These are phyloP conservation scores for Myiozetetes cayanensis DNA, from an alignment of 2,113 vertebrate species.

Conservation along the genomic window DNA sequence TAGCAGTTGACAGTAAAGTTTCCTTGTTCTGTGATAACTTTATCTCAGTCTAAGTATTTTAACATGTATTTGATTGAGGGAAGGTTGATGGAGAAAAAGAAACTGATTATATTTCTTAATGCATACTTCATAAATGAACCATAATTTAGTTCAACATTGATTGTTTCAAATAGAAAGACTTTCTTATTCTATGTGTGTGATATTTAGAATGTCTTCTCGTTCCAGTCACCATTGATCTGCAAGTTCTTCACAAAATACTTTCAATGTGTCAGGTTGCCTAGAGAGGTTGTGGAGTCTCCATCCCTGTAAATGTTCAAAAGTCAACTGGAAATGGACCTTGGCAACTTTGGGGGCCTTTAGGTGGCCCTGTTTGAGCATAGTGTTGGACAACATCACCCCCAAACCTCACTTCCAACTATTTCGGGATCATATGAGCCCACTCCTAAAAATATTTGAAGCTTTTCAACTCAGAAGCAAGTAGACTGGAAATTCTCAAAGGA, in stretches of 20 bases:
- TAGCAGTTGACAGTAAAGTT: not conserved
- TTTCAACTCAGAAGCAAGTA: not conserved
- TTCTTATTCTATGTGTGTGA: not conserved
- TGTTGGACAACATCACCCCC: not conserved
- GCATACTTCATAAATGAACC: not conserved
- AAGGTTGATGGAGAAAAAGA: not conserved
- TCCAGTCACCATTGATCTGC: not conserved
- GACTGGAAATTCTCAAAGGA: not conserved
- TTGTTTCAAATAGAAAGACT: not conserved
- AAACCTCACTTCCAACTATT: not conserved
- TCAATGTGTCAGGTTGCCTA: rapidly evolving
- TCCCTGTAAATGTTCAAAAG: not conserved
- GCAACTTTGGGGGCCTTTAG: not conserved
- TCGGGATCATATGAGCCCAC: not conserved
- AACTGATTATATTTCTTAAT: not conserved
- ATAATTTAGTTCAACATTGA: not conserved
- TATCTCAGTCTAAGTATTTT: not conserved
- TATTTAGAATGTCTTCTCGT: not conserved
- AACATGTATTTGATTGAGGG: not conserved
- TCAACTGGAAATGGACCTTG: not conserved
- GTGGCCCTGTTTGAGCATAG: not conserved
- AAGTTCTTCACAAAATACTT: not conserved
- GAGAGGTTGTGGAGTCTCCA: not conserved
- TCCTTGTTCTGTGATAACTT: not conserved
- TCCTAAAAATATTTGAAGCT: not conserved